phyloP scores from a whole-genome alignment of 1,140 invertebrate species.

The Pinna nobilis region DNA sequence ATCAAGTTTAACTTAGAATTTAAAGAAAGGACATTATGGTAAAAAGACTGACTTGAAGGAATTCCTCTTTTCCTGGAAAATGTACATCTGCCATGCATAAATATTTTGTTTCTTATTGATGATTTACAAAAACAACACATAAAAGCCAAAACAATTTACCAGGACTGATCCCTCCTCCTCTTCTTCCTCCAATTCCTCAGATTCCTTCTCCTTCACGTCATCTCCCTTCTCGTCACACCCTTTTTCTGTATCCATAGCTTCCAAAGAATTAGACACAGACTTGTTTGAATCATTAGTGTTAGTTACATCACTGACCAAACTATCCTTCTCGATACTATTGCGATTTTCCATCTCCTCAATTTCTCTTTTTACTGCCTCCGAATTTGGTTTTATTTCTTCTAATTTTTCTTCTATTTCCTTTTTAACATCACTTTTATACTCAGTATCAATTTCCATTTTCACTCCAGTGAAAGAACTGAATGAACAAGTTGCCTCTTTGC shows the following conservation, averaged over 20 bases:
- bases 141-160: neutral
- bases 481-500: too few species aligned
- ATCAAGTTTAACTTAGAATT: too few species aligned
- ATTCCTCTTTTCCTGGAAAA: too few species aligned
- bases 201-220: neutral
- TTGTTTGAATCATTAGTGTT: constrained; percentile 1
- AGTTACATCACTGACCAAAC: neutral
- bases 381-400: constrained; percentile 15
- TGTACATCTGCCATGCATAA: too few species aligned
- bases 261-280: constrained; percentile 4
- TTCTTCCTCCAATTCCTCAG: constrained; percentile 5
- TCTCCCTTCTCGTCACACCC: neutral
- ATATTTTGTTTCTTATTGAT: too few species aligned
- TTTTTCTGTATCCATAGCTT: constrained; percentile 42
- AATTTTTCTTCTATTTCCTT: constrained; percentile 27
- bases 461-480: too few species aligned
- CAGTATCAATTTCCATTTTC: constrained; percentile 10
- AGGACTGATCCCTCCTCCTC: neutral
- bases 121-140: too few species aligned
- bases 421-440: constrained; percentile 12
- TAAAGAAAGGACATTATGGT: too few species aligned
- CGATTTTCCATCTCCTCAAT: neutral
- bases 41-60: too few species aligned
- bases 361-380: constrained; percentile 23
- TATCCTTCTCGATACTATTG: neutral